Percentiles rank a stretch among this genome's conserved stretches.
phyloP scores from a whole-genome alignment of 1,140 invertebrate species.

The Probaryconus sp. region DNA sequence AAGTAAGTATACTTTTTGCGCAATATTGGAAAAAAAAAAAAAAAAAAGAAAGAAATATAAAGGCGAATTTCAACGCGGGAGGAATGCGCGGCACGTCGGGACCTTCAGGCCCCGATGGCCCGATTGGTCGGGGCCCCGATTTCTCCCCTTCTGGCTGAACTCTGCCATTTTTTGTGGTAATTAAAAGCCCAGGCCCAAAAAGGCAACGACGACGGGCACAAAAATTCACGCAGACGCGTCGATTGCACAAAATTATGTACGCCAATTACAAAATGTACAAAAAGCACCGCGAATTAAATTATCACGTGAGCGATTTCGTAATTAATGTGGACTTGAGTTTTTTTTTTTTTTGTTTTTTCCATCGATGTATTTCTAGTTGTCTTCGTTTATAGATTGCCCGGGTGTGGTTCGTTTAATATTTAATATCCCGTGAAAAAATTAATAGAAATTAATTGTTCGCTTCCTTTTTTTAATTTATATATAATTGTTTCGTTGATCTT shows the following conservation, averaged over 20 bases:
- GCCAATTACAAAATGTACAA: slow-evolving; percentile 43
- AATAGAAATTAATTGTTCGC: too few relatives aligned
- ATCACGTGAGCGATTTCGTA: slow-evolving; percentile 44
- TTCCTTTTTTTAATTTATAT: too few relatives aligned
- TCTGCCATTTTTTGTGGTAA: slow-evolving; percentile 48
- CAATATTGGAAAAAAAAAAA: slow-evolving; percentile 63
- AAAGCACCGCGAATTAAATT: slow-evolving; percentile 45
- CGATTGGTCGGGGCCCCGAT: slow-evolving; percentile 44
- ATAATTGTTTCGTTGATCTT: too few relatives aligned
- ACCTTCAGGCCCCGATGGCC: slow-evolving; percentile 18
- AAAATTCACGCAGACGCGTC: slow-evolving; percentile 45
- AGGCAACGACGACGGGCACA: slow-evolving; percentile 27
- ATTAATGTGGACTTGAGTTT: slow-evolving; percentile 38
- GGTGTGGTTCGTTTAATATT: too few relatives aligned
- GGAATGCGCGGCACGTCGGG: slow-evolving; percentile 63
- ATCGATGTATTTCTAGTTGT: slow-evolving; percentile 17
- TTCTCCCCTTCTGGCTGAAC: slow-evolving; percentile 30
- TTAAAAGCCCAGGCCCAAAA: slow-evolving; percentile 45
- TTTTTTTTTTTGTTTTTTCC: too few relatives aligned
- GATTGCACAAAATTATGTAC: slow-evolving; percentile 52
- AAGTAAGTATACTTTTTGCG: slow-evolving; percentile 59
- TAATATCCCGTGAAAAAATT: not conserved
- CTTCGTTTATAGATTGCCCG: too few relatives aligned
- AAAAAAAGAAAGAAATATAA: too few relatives aligned
- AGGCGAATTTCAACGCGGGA: slow-evolving; percentile 41